phyloP scores from a whole-genome alignment of 2,888 invertebrate species.

The Brenthis hecate region DNA sequence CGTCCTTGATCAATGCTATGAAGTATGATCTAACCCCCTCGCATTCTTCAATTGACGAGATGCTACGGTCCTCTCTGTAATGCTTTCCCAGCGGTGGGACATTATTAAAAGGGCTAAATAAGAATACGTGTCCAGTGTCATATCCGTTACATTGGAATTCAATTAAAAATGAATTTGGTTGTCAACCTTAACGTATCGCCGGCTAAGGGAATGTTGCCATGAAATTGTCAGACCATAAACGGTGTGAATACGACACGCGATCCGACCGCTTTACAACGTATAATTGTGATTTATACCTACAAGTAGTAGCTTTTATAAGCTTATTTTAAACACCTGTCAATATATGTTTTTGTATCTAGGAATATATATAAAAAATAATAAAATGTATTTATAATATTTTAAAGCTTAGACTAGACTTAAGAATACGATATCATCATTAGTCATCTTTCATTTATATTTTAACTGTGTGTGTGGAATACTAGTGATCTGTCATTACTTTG shows the following conservation, averaged over 20 bases:
- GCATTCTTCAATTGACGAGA: no score
- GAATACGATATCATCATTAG: background rate
- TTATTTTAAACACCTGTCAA: conserved; percentile 6
- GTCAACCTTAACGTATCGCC: conserved; percentile 18
- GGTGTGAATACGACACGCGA: conserved; percentile 10
- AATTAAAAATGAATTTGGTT: conserved; percentile 8
- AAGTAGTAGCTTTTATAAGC: background rate
- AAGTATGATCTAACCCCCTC: no score
- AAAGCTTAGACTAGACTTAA: background rate
- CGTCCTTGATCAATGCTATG: no score
- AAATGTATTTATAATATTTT: background rate
- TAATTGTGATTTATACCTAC: conserved; percentile 9
- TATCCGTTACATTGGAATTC: conserved; percentile 4
- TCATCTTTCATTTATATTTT: background rate
- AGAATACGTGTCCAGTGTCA: conserved; percentile 4
- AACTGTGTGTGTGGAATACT: no score
- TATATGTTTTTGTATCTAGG: no score
- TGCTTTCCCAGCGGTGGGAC: background rate
- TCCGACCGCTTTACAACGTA: background rate
- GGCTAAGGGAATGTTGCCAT: conserved; percentile 17
- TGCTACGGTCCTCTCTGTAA: no score
- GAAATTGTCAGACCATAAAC: conserved; percentile 11
- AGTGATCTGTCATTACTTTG: no score
- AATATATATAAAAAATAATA: no score
- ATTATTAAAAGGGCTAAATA: conserved; percentile 6